Evolutionary conservation across 2,888 invertebrate genomes (phyloP), one percentile per base, ranked within the genome.

Genomic region (Drosophila lacicola): DNA sequence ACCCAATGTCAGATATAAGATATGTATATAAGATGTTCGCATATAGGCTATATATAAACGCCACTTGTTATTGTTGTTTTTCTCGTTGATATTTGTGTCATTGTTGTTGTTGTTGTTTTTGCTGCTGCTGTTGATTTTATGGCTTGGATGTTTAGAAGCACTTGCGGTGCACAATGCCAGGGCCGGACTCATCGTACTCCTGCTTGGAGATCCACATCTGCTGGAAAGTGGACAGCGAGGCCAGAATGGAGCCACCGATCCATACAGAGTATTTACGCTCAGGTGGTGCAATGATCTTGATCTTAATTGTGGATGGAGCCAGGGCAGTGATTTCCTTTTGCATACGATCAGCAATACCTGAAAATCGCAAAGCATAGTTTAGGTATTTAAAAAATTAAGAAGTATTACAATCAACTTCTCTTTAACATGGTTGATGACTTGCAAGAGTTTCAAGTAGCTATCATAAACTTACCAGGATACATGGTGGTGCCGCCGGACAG

Each of bases 181-280:
- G 91, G 55, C 91, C 91, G 51, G 91, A 92, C 70, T 92, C 91
- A 70, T 92, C 96, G 94, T 97, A 97, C 92, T 97, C 97, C 94
- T 96, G 95, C 94, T 96, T 96, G 91, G 96, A 96, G 94, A 97
- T 96, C 97, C 97, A 97, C 96, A 97, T 97, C 94, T 96, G 96
- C 92, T 96, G 96, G 95, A 97, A 97, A 93, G 96, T 96, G 93
- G 96, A 96, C 91, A 97, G 94, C 91, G 96, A 96, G 80, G 96
- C 96, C 92, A 97, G 93, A 94, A 97, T 97, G 93, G 96, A 96
- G 76, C 97, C 96, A 90, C 92, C 91, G 94, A 97, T 97, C 97
- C 97, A 97, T 91, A 97, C 97, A 92, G 97, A 97, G 94, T 97
- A 97, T 92, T 97, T 96, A 93, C 97, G 95, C 92, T 97, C 97